A percentile compares a stretch with the other conserved stretches of the same genome.
These are phyloP conservation scores for Drosophila jambulina DNA, from an alignment of 1,140 invertebrate species.

Conservation along the genomic window DNA sequence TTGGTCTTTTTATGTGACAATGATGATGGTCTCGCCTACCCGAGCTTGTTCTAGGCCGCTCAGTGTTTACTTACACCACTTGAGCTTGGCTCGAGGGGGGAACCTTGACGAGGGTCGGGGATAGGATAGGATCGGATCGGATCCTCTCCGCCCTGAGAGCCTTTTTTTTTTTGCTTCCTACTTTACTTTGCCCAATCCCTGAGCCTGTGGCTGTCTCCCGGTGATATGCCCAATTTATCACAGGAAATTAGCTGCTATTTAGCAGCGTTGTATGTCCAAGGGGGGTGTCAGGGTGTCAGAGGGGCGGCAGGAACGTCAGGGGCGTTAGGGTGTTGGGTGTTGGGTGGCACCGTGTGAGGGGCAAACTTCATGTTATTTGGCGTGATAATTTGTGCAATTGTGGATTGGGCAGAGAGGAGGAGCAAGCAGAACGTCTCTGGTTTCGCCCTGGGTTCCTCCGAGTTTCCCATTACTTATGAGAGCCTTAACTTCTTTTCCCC, in stretches of 20 bases:
- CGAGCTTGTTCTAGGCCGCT: constrained; percentile 24
- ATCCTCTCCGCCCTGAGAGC: constrained; percentile 54
- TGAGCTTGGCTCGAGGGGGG: constrained; percentile 66
- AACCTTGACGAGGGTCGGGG: constrained; percentile 70
- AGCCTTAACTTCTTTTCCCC: constrained; percentile 1
- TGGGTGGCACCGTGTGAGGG: constrained; percentile 44
- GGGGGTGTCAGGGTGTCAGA: constrained; percentile 27
- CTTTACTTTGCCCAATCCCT: not conserved
- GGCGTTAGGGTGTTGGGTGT: constrained; percentile 11
- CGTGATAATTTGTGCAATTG: constrained; percentile 84
- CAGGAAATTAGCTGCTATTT: constrained; percentile 84
- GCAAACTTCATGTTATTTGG: constrained; percentile 77
- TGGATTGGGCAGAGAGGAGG: constrained; percentile 53
- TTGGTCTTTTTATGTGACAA: constrained; percentile 62
- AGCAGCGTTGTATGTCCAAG: constrained; percentile 74
- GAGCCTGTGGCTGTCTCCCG: constrained; percentile 25
- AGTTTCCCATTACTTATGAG: constrained; percentile 33
- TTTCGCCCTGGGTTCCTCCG: constrained; percentile 3
- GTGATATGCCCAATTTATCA: constrained; percentile 83
- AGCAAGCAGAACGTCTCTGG: constrained; percentile 10
- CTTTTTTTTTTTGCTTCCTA: constrained; percentile 28
- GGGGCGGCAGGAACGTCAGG: constrained; percentile 15
- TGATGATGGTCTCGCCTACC: constrained; percentile 57
- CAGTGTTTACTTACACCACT: constrained; percentile 80
- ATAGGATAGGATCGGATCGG: constrained; percentile 18